Conservation (phyloP, 2,888 invertebrate species). For the Phengaris arion region DNA sequence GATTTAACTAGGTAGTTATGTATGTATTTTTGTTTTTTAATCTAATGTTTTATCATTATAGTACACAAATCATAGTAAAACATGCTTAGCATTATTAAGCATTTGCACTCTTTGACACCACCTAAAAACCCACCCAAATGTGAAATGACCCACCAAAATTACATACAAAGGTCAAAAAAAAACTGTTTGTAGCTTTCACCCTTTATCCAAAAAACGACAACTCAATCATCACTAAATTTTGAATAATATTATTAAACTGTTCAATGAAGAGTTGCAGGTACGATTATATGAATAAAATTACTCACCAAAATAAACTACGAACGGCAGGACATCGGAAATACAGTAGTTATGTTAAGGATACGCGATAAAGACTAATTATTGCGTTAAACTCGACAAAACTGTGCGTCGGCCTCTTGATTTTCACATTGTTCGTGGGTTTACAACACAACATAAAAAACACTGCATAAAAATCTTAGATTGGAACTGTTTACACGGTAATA, state of each 20-base stretch:
- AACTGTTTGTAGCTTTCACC: slow-evolving; percentile 17
- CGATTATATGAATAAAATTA: slow-evolving; percentile 42
- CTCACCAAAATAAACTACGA: slow-evolving; percentile 56
- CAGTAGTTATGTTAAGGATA: slow-evolving; percentile 57
- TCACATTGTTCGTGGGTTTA: slow-evolving; percentile 48
- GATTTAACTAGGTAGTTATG: too few species aligned
- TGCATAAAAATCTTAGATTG: neutral
- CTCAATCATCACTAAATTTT: neutral
- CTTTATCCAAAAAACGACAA: neutral
- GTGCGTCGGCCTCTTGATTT: slow-evolving; percentile 47
- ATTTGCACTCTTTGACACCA: neutral
- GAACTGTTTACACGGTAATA: slow-evolving; percentile 3
- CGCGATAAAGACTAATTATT: slow-evolving; percentile 54
- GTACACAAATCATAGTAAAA: too few species aligned
- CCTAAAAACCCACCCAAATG: too few species aligned
- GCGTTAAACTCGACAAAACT: slow-evolving; percentile 41
- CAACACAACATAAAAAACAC: slow-evolving; percentile 30
- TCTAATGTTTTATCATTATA: too few species aligned
- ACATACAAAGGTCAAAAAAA: slow-evolving; percentile 18
- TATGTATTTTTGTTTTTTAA: too few species aligned
- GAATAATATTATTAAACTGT: neutral
- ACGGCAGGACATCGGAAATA: slow-evolving; percentile 46
- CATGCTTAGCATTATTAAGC: neutral
- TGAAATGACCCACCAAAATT: too few species aligned
- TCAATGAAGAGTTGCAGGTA: neutral